Base-by-base conservation (phyloP, 35 echinoderm and acorn worm genomes). In the Heliocidaris erythrogramma region DNA sequence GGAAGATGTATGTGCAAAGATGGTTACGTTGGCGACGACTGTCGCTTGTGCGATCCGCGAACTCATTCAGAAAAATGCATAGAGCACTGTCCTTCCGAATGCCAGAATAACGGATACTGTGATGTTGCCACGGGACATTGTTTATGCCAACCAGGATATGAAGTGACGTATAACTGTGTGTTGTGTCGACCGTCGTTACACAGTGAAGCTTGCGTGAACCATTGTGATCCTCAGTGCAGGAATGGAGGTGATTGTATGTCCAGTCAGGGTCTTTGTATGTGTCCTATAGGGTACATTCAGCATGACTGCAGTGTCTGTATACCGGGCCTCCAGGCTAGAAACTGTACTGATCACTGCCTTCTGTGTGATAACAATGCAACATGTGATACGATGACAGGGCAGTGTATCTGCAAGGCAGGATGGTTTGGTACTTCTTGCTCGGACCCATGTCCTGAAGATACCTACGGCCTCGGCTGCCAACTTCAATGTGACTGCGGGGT, bases 341-440 rank as follows among this genome's bases (percentile, higher is more conserved):
- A 96, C 50, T 96, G 96, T 48, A 96, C 96, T 3, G 85, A 94
- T 30, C 96, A 96, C 78, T 96, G 96, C 86, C 94, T 53, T 49
- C 86, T 49, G 16, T 96, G 96, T 92, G 90, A 65, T 13, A 94
- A 96, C 85, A 95, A 95, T 85, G 85, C 96, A 27, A 95, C 94
- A 24, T 96, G 96, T 52, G 90, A 96, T 90, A 95, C 96, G 2
- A 71, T 92, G 3, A 85, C 88, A 56, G 91, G 97, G 30, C 42
- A 60, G 24, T 98, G 97, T 92, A 91, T 48, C 21, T 98, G 97
- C 32, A 95, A 91, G 7, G 93, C 94, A 21, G 97, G 97, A 7
- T 98, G 97, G 97, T 94, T 95, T 59, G 97, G 96, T 9, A 69
- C 50, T 5, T 52, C 85, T 47, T 98, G 97, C 85, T 59, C 60